phyloP scores from a whole-genome alignment of 2,113 vertebrate species.

The Alligator mississippiensis region DNA sequence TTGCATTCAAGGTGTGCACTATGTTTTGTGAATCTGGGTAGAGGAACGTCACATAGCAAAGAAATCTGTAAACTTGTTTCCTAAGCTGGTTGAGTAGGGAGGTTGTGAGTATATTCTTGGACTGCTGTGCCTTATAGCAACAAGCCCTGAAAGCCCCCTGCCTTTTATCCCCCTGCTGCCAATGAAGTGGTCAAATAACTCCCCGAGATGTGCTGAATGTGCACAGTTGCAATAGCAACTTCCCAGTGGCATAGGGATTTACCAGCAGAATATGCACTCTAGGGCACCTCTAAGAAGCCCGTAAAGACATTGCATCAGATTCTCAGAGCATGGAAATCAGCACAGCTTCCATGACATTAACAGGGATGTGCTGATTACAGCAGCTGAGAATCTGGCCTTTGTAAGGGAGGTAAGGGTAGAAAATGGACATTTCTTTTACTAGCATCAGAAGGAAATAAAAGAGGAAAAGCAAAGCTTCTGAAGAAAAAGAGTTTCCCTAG shows the following conservation, averaged over 20 bases:
- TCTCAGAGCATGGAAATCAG: neutral
- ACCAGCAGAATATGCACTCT: neutral
- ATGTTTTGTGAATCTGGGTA: neutral
- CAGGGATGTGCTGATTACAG: neutral
- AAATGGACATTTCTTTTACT: neutral
- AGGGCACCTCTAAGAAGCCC: neutral
- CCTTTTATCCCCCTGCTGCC: neutral
- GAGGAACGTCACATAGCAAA: neutral
- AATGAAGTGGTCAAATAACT: neutral
- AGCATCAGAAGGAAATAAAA: constrained; percentile 3
- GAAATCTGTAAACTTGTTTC: neutral
- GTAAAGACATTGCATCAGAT: neutral
- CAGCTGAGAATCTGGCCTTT: neutral
- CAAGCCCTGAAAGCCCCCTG: neutral
- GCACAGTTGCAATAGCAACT: neutral
- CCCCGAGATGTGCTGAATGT: neutral
- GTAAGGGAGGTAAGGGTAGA: constrained; percentile 6
- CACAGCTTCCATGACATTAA: neutral
- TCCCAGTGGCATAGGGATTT: neutral
- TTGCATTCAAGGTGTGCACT: neutral
- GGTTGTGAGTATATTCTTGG: neutral
- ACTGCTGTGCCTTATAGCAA: neutral
- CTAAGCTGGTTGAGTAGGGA: neutral
- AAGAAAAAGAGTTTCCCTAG: neutral
- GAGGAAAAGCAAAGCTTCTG: neutral